phyloP scores from a whole-genome alignment of 2,113 vertebrate genomes.

The Castor canadensis region DNA sequence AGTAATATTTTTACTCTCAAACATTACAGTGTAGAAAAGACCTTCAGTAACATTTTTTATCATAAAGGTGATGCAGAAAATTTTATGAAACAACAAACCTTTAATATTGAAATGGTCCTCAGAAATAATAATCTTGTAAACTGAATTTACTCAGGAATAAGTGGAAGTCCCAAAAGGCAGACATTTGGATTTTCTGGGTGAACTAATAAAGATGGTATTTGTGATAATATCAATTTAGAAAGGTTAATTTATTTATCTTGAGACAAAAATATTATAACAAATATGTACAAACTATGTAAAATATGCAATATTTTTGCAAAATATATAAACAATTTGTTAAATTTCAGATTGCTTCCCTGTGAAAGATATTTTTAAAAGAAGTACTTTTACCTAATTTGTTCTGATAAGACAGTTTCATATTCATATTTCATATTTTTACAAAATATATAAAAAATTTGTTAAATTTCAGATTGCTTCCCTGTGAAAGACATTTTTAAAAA shows the following conservation, averaged over 20 bases:
- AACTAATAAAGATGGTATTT: neutral
- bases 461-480: no score
- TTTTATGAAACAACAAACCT: neutral
- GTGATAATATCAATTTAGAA: neutral
- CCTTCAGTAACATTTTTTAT: neutral
- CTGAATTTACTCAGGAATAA: neutral
- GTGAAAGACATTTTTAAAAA: no score
- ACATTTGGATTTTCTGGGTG: neutral
- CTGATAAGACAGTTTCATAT: neutral
- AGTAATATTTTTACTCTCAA: neutral
- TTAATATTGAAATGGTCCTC: neutral
- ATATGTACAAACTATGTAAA: neutral
- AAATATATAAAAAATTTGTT: neutral
- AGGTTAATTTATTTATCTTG: neutral
- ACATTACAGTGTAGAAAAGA: neutral
- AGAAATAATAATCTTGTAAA: neutral
- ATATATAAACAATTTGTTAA: neutral
- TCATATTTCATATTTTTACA: no score
- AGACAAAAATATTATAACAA: neutral
- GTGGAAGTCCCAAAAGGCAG: neutral
- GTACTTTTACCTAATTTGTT: neutral
- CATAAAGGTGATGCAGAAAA: neutral
- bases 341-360: no score
- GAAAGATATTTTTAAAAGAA: no score
- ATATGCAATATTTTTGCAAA: no score